Evolutionary conservation across 2,797 vertebrate species (phyloP).

Genomic region (Cossypha niveicapilla): DNA sequence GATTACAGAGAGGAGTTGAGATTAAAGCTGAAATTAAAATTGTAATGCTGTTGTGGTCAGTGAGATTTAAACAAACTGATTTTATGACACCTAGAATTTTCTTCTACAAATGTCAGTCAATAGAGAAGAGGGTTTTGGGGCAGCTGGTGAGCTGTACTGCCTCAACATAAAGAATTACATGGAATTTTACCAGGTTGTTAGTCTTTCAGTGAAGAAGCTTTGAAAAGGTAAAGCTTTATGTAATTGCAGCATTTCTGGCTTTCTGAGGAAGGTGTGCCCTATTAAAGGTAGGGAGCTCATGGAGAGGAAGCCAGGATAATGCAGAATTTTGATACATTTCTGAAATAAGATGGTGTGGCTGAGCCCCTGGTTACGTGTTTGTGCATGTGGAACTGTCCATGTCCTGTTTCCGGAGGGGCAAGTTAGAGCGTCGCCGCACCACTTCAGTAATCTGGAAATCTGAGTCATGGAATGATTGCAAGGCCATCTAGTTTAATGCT

Average conservation of each 20-base stretch:
- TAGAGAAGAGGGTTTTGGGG: not conserved
- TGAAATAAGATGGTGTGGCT: not conserved
- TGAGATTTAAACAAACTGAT: not conserved
- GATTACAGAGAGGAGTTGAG: not conserved
- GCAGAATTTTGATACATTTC: not conserved
- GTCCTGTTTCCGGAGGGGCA: not conserved
- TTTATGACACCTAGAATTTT: not conserved
- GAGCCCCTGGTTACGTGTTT: not conserved
- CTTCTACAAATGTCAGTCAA: fast-evolving
- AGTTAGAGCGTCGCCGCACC: not conserved
- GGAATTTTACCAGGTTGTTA: not conserved
- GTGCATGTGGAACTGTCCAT: not conserved
- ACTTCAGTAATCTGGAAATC: not conserved
- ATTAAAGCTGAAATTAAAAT: not conserved
- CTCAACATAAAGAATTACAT: fast-evolving
- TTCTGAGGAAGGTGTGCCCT: not conserved
- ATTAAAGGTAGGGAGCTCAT: fast-evolving
- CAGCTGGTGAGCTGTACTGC: not conserved
- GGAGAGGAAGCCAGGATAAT: not conserved
- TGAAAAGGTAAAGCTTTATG: not conserved
- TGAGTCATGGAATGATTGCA: not conserved
- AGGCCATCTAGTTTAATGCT: not conserved
- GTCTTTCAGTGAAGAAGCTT: not conserved
- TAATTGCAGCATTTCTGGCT: not conserved
- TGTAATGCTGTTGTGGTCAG: not conserved